Base-by-base conservation (phyloP, 2,888 invertebrate genomes). In the Ormyrus nitidulus region DNA sequence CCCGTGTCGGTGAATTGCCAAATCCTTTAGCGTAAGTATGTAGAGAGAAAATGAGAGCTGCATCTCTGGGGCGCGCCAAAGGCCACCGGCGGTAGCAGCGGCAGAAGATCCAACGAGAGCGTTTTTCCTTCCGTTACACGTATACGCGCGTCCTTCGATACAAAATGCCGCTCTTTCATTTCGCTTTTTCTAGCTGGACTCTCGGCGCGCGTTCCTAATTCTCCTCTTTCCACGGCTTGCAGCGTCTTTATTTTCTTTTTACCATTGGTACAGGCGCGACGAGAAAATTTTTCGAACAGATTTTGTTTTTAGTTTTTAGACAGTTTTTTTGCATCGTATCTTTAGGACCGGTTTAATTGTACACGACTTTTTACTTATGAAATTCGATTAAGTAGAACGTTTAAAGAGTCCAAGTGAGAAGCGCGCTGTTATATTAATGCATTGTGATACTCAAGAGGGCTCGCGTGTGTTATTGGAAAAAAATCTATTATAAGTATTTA, bases 371-470 rank as follows among this genome's bases (percentile, higher is more conserved):
- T 19, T 19, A 19, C 19, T 19, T 19, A 19, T 19, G 2, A 19
- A 19, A 19, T 19, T 19, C 10, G 4, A 58, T 51, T 51, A 49
- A 62, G 48, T 7, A 51, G 13, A 11, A 6, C 48, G 19, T 73
- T 54, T 10, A 73, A 19, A 19, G 64, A 48, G 48, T 48, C 48
- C 64, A 64, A 64, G 48, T 10, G 48, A 73, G 51, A 59, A 9
- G 56, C 19, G 44, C 10, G 62, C 51, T 68, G 34, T 53, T 54
- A 44, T 62, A 48, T 19, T 19, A 65, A 79, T 72, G 49, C 71
- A 80, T 76, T 80, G 75, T 76, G 80, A 80, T 80, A 80, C 62
- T 72, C 54, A 66, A 56, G 62, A 72, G 62, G 51, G 62, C 71
- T 59, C 54, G 59, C 34, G 34, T 70, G 5, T 59, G 61, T 34